Evolutionary conservation across 2,888 invertebrate species (phyloP).

Genomic region (Plagiodera versicolora): DNA sequence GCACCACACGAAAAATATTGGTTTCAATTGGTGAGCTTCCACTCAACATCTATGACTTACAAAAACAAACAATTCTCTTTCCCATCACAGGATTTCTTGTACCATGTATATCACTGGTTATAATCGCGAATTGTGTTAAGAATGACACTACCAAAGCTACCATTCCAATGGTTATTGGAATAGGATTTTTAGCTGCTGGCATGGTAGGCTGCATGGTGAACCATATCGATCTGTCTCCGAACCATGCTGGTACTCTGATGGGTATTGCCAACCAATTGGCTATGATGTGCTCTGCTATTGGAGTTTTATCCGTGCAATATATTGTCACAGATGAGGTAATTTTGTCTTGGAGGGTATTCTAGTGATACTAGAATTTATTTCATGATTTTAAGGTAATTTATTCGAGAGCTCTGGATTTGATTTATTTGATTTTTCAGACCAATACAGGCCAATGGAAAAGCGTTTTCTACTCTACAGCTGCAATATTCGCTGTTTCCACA

Average conservation of each 20-base stretch:
- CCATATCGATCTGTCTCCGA: constrained; percentile 1
- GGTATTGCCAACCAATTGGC: neutral
- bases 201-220: neutral
- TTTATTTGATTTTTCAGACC: constrained; percentile 2
- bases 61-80: no score
- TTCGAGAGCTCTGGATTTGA: no score
- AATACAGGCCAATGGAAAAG: constrained; percentile 7
- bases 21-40: no score
- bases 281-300: neutral
- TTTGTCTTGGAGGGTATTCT: no score
- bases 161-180: neutral
- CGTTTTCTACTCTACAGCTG: constrained; percentile 11
- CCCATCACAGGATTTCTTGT: neutral
- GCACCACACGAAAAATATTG: no score
- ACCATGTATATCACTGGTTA: neutral
- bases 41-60: no score
- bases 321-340: constrained; percentile 1
- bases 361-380: no score
- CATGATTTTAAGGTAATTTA: no score
- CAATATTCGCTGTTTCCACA: neutral
- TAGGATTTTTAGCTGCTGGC: neutral
- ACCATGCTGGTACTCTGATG: neutral
- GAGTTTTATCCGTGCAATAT: neutral
- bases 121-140: neutral
- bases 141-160: neutral